Conservation (phyloP, 2,888 invertebrate genomes). For the Scrobipalpa costella region DNA sequence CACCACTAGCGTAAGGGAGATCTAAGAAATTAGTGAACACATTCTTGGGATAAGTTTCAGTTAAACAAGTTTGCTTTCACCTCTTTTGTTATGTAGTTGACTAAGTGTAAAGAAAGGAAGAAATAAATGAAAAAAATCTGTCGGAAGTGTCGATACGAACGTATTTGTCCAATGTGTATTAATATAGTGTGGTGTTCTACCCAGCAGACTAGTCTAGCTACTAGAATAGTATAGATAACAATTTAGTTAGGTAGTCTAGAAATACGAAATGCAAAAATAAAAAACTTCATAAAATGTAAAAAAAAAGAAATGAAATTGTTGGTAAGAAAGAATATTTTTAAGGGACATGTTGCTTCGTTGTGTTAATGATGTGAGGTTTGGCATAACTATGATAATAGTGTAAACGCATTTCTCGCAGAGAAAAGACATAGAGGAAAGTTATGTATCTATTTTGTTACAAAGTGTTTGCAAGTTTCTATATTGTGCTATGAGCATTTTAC, state of each 20-base stretch:
- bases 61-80: constrained; percentile 79
- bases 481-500: constrained; percentile 81
- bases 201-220: constrained; percentile 81
- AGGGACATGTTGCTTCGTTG: constrained; percentile 81
- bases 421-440: constrained; percentile 73
- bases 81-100: constrained; percentile 80
- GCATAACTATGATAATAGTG: constrained; percentile 80
- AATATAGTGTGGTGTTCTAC: constrained; percentile 80
- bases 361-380: constrained; percentile 77
- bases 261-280: constrained; percentile 82
- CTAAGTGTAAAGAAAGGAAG: constrained; percentile 78
- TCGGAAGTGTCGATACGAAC: constrained; percentile 73
- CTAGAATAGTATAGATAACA: constrained; percentile 81
- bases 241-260: constrained; percentile 81
- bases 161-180: constrained; percentile 81
- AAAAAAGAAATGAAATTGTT: constrained; percentile 82
- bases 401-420: constrained; percentile 75
- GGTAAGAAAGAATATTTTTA: constrained; percentile 84
- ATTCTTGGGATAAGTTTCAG: constrained; percentile 74
- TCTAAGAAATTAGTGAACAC: constrained; percentile 72
- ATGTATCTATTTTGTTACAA: constrained; percentile 82
- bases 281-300: constrained; percentile 80
- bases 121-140: constrained; percentile 72
- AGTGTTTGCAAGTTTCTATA: constrained; percentile 82
- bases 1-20: constrained; percentile 48